Conservation (phyloP, 2,797 vertebrate genomes). For the Hemibagrus guttatus region DNA sequence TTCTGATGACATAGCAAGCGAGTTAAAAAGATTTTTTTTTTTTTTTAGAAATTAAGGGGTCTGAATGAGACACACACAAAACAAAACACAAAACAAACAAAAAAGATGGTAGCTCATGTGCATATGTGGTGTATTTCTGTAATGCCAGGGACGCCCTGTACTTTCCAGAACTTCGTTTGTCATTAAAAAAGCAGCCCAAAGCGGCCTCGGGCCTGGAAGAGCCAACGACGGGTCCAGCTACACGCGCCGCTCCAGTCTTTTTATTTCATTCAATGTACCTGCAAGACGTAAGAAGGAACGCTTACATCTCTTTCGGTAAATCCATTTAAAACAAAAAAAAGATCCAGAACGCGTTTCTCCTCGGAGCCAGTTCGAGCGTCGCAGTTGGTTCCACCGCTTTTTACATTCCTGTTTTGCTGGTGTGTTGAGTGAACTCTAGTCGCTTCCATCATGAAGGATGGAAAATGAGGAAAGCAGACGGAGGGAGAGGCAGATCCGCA, state of each 20-base stretch:
- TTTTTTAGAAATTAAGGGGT: not conserved
- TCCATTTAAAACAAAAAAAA: constrained; percentile 55
- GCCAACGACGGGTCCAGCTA: constrained; percentile 60
- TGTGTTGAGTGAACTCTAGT: not conserved
- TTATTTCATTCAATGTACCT: constrained; percentile 62
- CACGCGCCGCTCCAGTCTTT: constrained; percentile 58
- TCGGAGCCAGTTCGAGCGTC: not conserved
- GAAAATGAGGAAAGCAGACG: constrained; percentile 24
- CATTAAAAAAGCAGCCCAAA: constrained; percentile 63
- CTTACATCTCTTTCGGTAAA: constrained; percentile 29
- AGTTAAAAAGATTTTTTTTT: constrained; percentile 9
- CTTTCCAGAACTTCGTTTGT: constrained; percentile 68
- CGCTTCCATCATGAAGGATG: not conserved
- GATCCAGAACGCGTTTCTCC: constrained; percentile 39
- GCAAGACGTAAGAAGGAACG: constrained; percentile 51
- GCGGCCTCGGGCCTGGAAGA: constrained; percentile 66
- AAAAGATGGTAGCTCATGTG: constrained; percentile 28
- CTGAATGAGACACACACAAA: not conserved
- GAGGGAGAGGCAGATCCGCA: constrained; percentile 54
- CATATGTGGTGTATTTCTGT: constrained; percentile 53
- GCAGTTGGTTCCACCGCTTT: not conserved
- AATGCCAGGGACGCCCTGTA: constrained; percentile 63
- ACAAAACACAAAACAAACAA: not conserved
- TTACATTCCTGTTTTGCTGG: not conserved
- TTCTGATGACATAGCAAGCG: constrained; percentile 30